Evolutionary conservation across 2,113 vertebrate genomes (phyloP).

Genomic region (Axis porcinus): DNA sequence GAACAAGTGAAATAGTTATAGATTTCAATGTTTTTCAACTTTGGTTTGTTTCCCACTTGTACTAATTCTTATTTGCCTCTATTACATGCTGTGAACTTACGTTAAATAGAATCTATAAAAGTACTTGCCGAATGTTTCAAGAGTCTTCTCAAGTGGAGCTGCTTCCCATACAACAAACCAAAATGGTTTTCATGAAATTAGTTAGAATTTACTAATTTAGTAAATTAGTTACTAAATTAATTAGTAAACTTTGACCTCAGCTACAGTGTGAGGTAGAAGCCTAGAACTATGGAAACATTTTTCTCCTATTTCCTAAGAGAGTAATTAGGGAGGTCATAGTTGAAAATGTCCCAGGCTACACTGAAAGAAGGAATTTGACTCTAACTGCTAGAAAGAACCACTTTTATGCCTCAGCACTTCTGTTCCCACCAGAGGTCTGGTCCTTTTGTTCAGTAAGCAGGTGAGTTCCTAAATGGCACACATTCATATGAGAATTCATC

Average conservation of each 20-base stretch:
- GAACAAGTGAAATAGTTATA: background rate
- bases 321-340: background rate
- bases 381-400: background rate
- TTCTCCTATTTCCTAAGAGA: background rate
- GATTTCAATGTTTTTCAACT: background rate
- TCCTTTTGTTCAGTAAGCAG: background rate
- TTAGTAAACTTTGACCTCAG: background rate
- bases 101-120: background rate
- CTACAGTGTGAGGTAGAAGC: background rate
- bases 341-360: background rate
- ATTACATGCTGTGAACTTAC: background rate
- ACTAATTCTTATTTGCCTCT: background rate
- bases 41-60: background rate
- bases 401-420: background rate
- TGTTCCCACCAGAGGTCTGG: background rate
- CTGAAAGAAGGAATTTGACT: background rate
- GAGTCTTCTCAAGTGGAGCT: background rate
- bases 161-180: background rate
- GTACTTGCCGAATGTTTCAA: background rate
- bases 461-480: background rate
- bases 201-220: background rate
- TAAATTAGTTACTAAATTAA: background rate
- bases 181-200: constrained; percentile 6
- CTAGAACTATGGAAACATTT: background rate
- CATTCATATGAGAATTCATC: background rate